Base-by-base conservation (phyloP, 1,140 invertebrate genomes). In the Papilio glaucus region DNA sequence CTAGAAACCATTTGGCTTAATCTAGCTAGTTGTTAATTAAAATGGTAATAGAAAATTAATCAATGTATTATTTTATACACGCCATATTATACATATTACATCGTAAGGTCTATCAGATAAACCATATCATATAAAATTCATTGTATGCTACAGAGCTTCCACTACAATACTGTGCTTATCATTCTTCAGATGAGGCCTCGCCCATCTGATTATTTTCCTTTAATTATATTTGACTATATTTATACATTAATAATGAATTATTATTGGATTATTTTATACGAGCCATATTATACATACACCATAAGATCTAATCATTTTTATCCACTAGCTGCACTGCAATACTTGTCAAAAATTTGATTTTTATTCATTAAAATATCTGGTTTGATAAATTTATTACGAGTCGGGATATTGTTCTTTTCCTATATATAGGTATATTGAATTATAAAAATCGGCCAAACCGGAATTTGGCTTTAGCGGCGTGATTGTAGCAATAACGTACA, bases 21-120 rank as follows among this genome's bases (percentile, higher is more conserved):
- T 49, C 18, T 21, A 26, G 21, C 49, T 21, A 49, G 15, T 24
- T 10, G 21, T 24, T 24, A 4, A 12, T 0, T 45, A 8, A 45
- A 45, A 18, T 57, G 49, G 49, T 57, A 33, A 49, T 21, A 49
- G 21, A 57, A 57, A 24, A 21, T 57, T 26, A 57, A 4, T 57
- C 12, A 13, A 24, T 57, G 45, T 57, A 57, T 24, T 57, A 10
- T 57, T 57, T 57, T 57, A 57, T 57, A 53, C 21, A 57, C 12
- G 21, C 49, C 49, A 57, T 21, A 57, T 57, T 24, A 26, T 57
- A 26, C 21, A 24, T 10, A 12, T 57, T 57, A 53, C 49, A 57
- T 33, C 6, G 6, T 24, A 57, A 6, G 8, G 13, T 57, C 49
- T 57, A 57, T 57, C 24, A 26, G 49, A 57, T 24, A 24, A 57